Evolutionary conservation across 1,140 invertebrate species (phyloP), one percentile per base, ranked within the genome.

Genomic region (Panonychus citri): DNA sequence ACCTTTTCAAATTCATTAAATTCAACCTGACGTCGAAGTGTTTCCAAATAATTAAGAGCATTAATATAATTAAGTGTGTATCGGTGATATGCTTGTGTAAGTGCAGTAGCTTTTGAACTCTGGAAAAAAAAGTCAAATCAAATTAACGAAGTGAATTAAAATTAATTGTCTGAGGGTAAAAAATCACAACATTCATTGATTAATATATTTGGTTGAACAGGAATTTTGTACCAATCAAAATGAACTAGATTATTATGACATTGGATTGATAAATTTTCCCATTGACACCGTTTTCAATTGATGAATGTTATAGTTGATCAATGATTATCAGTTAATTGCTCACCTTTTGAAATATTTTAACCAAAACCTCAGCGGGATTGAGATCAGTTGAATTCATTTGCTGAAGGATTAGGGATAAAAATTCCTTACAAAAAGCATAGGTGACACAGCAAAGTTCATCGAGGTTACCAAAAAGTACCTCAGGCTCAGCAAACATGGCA

Each of bases 371-470:
- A 5, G 75, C 77, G 2, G 71, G 71, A 25, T 74, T 64, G 10
- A 70, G 61, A 56, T 73, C 70, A 64, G 68, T 53, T 57, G 61
- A 54, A 48, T 68, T 70, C 59, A 73, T 73, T 55, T 76, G 70
- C 59, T 75, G 74, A 17, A 77, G 64, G 3, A 79, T 62, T 17
- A 77, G 66, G 27, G 70, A 68, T 39, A 80, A 70, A 63, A 80
- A 80, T 59, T 79, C 77, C 65, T 78, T 77, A 64, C 78, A 80
- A 65, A 80, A 81, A 12, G 74, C 76, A 64, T 80, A 77, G 24
- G 77, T 79, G 1, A 80, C 78, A 64, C 76, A 74, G 62, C 77
- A 80, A 1, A 81, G 68, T 64, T 81, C 79, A 64, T 81, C 79
- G 54, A 81, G 65, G 66, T 81, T 81, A 26, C 79, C 78, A 66